Conservation (phyloP, 2,797 vertebrate species). For the Labeo calbasu region DNA sequence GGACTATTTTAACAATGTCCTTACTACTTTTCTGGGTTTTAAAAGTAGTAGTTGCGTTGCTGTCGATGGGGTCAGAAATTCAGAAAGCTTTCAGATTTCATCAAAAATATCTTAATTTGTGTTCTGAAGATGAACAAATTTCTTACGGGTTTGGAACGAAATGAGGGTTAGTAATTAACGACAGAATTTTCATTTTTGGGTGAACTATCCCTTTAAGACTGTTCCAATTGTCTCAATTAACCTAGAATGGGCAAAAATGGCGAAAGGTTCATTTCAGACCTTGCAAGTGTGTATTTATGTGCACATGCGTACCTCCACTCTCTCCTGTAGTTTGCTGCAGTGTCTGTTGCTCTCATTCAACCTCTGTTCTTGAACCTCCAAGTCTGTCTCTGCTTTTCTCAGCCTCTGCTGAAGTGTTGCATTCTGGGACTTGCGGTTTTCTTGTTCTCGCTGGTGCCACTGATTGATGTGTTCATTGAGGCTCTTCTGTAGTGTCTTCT, state of each 20-base stretch:
- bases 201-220: too few relatives aligned
- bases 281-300: neutral
- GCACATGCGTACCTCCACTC: slow-evolving; percentile 82
- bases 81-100: too few relatives aligned
- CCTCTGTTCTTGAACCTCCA: slow-evolving; percentile 84
- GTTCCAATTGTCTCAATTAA: neutral
- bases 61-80: too few relatives aligned
- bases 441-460: slow-evolving; percentile 86
- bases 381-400: slow-evolving; percentile 85
- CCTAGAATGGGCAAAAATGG: neutral
- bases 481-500: slow-evolving; percentile 79
- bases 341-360: slow-evolving; percentile 85
- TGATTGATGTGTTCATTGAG: slow-evolving; percentile 80
- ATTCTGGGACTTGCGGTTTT: slow-evolving; percentile 84
- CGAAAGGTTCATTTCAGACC: neutral
- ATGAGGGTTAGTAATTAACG: too few relatives aligned
- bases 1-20: too few relatives aligned
- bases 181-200: too few relatives aligned
- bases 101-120: too few relatives aligned
- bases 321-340: slow-evolving; percentile 87
- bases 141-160: too few relatives aligned
- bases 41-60: too few relatives aligned
- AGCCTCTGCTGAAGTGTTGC: slow-evolving; percentile 83
- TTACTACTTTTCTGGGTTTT: too few relatives aligned
- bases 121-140: too few relatives aligned